A percentile compares a stretch with the other conserved stretches of the same genome.
These are phyloP conservation scores for Pseudachorutes palmiensis DNA, from an alignment of 1,140 invertebrate genomes.

Conservation along the genomic window DNA sequence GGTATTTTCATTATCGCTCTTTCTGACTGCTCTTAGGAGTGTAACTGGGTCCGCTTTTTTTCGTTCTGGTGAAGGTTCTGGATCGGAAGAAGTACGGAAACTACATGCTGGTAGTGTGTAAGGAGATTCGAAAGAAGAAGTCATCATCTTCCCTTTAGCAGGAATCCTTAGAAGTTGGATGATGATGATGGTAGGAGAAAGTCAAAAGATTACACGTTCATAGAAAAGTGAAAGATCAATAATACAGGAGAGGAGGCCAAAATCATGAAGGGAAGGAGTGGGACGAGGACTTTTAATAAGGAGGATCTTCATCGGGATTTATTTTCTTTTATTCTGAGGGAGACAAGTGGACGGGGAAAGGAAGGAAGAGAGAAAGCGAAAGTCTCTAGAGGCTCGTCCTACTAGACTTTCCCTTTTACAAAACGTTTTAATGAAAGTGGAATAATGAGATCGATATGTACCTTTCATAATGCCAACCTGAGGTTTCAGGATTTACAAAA, in stretches of 20 bases:
- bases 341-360: background rate
- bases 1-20: conserved; percentile 10
- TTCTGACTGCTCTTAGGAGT: conserved; percentile 2
- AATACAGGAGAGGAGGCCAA: too few species aligned
- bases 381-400: background rate
- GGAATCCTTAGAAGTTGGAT: background rate
- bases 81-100: too few species aligned
- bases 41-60: too few species aligned
- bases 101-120: too few species aligned
- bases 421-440: conserved; percentile 10
- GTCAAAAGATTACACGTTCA: background rate
- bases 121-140: too few species aligned
- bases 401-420: too few species aligned
- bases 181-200: background rate
- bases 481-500: too few species aligned
- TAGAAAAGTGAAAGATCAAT: background rate
- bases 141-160: conserved; percentile 3
- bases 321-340: background rate
- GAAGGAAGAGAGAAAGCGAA: background rate
- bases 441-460: conserved; percentile 9
- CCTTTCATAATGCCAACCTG: too few species aligned
- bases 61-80: too few species aligned
- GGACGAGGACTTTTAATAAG: conserved; percentile 8
- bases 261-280: background rate
- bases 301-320: conserved; percentile 9